Base-by-base conservation (phyloP, 2,113 vertebrate species). In the Rhinolophus sinicus region DNA sequence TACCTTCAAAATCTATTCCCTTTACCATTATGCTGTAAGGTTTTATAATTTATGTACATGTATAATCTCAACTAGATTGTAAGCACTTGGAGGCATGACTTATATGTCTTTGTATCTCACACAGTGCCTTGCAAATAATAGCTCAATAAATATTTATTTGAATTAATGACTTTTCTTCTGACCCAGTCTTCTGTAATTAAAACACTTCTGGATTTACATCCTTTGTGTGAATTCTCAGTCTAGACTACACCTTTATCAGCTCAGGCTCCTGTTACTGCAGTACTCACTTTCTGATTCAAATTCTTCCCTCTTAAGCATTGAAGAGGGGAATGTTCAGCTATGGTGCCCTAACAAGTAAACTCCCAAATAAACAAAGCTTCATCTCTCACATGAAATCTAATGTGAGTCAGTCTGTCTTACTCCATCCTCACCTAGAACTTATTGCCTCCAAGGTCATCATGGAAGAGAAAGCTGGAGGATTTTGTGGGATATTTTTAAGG, bases 101-200 rank as follows among this genome's bases (percentile, higher is more conserved):
- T 96, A 50, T 96, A 50, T 64, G 33, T 93, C 81, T 93, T 56
- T 95, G 54, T 93, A 72, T 90, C 62, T 96, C 73, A 65, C 40
- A 65, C 28, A 26, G 88, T 96, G 95, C 97, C 97, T 96, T 97
- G 78, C 73, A 93, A 72, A 81, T 88, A 94, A 84, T 62, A 95
- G 83, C 60, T 95, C 69, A 94, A 40, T 97, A 95, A 93, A 94
- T 97, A 88, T 67, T 93, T 97, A 93, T 56, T 69, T 78, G 60
- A 83, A 84, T 60, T 56, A 94, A 88, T 90, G 24, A 65, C 33
- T 87, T 26, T n/a, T 83, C 33, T 87, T 26, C 38, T 83, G 75
- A 70, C 15, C 33, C 52, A 54, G 15, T 91, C 93, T 64, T 54
- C 52, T 54, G 52, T 93, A 64, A 67, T 95, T 69, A 87, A 62